Conservation (phyloP, 2,113 vertebrate genomes). For the Ia io region DNA sequence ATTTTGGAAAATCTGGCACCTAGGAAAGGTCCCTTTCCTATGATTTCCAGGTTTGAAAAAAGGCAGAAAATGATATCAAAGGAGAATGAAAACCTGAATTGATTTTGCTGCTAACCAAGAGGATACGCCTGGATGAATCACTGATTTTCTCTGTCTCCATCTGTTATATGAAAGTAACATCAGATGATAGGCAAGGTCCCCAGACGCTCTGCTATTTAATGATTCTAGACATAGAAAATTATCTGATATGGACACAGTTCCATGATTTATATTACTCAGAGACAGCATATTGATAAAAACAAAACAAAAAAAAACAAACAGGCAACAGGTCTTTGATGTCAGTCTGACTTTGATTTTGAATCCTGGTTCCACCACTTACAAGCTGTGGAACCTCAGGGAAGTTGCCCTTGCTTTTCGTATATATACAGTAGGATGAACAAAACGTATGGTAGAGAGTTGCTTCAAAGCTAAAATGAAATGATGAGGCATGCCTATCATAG, state of each 20-base stretch:
- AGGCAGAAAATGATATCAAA: not conserved
- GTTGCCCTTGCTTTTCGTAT: not conserved
- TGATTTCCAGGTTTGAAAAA: not conserved
- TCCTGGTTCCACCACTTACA: not conserved
- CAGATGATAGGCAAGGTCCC: not conserved
- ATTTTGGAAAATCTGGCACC: not conserved
- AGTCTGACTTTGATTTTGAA: not conserved
- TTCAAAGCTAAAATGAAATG: not conserved
- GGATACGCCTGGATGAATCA: not conserved
- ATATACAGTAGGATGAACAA: not conserved
- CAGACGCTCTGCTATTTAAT: not conserved
- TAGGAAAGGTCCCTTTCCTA: not conserved
- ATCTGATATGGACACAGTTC: not conserved
- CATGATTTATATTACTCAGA: not conserved
- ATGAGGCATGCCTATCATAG: not conserved
- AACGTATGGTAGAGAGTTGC: not conserved
- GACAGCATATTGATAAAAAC: accelerated
- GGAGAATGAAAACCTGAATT: not conserved
- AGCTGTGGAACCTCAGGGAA: not conserved
- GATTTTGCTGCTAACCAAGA: not conserved
- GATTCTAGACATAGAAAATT: not conserved
- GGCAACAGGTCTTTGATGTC: not conserved
- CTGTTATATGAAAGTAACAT: not conserved
- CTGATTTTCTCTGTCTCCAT: not conserved
- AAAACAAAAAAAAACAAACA: not conserved